Conservation (phyloP, 2,888 invertebrate genomes). For the Tholera decimalis region DNA sequence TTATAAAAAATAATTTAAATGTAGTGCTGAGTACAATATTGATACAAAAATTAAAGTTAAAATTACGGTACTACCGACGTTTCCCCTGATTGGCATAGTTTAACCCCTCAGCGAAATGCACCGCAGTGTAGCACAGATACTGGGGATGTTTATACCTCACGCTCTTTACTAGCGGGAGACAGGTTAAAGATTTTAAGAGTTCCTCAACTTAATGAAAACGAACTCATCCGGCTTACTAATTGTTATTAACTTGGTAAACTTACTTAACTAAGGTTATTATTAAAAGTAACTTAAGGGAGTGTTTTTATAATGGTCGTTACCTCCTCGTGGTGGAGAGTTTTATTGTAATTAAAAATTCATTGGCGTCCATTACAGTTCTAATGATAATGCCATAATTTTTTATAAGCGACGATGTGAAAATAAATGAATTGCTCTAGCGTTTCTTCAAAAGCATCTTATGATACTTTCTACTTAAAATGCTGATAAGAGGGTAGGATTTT, state of each 20-base stretch:
- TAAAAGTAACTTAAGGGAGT: constrained; percentile 50
- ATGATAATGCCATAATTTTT: constrained; percentile 53
- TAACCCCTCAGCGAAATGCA: not conserved
- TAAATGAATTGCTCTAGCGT: constrained; percentile 48
- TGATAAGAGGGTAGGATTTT: not conserved
- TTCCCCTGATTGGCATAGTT: not conserved
- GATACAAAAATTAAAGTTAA: not conserved
- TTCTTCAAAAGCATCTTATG: constrained; percentile 25
- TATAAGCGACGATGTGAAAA: constrained; percentile 43
- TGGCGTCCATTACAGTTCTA: constrained; percentile 53
- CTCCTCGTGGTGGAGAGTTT: constrained; percentile 41
- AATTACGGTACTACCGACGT: not conserved
- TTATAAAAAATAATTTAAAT: no score
- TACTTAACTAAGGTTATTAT: constrained; percentile 52
- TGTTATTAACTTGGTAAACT: constrained; percentile 60
- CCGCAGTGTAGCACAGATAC: not conserved
- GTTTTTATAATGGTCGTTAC: constrained; percentile 56
- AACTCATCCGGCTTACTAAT: constrained; percentile 49
- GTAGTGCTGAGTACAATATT: no score
- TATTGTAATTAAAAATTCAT: constrained; percentile 60
- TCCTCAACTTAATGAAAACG: constrained; percentile 50
- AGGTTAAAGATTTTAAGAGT: constrained; percentile 46
- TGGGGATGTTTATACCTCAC: not conserved
- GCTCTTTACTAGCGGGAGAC: constrained; percentile 13
- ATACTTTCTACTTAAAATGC: constrained; percentile 24